Evolutionary conservation across 2,888 invertebrate species (phyloP).

Genomic region (Plebejus anna): DNA sequence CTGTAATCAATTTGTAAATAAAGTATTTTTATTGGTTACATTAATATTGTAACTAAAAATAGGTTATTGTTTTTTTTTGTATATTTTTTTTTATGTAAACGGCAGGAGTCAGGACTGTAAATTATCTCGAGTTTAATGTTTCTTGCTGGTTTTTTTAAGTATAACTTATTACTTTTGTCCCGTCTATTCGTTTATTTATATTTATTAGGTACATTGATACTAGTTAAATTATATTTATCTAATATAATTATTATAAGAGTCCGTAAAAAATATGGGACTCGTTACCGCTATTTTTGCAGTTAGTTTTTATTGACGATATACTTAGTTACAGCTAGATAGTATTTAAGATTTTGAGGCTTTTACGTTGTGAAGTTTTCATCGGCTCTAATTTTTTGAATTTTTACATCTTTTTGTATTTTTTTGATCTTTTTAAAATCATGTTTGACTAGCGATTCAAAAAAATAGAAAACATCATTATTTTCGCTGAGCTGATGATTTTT

Average conservation of each 20-base stretch:
- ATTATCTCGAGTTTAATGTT: neutral
- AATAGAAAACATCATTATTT: neutral
- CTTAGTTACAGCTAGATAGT: slow-evolving; percentile 23
- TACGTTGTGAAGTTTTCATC: slow-evolving; percentile 6
- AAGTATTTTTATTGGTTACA: neutral
- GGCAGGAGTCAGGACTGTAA: neutral
- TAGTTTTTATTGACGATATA: slow-evolving; percentile 36
- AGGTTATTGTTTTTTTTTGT: neutral
- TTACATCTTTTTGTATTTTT: slow-evolving; percentile 16
- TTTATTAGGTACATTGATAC: neutral
- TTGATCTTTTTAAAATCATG: slow-evolving; percentile 24
- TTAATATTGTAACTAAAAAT: neutral
- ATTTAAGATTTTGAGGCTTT: slow-evolving; percentile 22
- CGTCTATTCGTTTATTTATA: neutral
- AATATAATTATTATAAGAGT: neutral
- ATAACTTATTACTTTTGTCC: neutral
- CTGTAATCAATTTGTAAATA: slow-evolving; percentile 1
- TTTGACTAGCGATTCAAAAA: neutral
- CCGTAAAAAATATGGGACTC: neutral
- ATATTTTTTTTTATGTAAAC: neutral
- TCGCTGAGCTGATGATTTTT: slow-evolving; percentile 33
- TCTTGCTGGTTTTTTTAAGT: neutral
- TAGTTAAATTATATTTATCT: neutral
- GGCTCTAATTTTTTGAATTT: slow-evolving; percentile 12
- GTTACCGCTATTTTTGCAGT: slow-evolving; percentile 11